These are phyloP conservation scores for Orchestia grillus DNA, from an alignment of 1,140 invertebrate species.

Conservation along the genomic window DNA sequence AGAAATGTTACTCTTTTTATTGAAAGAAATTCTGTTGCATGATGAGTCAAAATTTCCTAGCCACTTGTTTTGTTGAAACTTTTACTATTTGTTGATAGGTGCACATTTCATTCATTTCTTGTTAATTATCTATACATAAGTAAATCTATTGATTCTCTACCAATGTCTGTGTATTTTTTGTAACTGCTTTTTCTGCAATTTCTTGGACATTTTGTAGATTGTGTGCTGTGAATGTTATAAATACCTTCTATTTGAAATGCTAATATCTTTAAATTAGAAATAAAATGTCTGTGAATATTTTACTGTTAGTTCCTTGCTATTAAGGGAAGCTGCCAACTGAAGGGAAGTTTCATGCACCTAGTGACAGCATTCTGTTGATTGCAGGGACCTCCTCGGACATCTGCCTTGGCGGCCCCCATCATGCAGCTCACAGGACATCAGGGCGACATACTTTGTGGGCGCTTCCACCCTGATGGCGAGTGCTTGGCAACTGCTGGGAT, in stretches of 20 bases:
- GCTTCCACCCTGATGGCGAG: constrained; percentile 97
- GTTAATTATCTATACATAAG: not conserved
- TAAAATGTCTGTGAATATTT: too few relatives aligned
- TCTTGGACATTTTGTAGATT: too few relatives aligned
- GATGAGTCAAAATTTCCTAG: too few relatives aligned
- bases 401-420: constrained; percentile 90
- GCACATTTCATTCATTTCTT: too few relatives aligned
- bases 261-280: not conserved
- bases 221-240: too few relatives aligned
- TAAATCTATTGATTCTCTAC: not conserved
- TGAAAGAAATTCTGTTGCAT: too few relatives aligned
- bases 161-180: too few relatives aligned
- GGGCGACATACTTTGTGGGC: constrained; percentile 92
- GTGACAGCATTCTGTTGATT: not conserved
- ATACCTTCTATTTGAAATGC: too few relatives aligned
- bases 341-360: not conserved
- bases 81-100: too few relatives aligned
- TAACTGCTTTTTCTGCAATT: too few relatives aligned
- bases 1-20: too few relatives aligned
- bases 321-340: not conserved
- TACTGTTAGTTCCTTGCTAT: not conserved
- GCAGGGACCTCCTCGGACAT: constrained; percentile 84
- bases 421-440: constrained; percentile 98
- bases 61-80: too few relatives aligned
- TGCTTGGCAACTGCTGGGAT: constrained; percentile 95